Evolutionary conservation across 1,140 invertebrate genomes (phyloP), one percentile per base, ranked within the genome.

Genomic region (Amphibalanus amphitrite): DNA sequence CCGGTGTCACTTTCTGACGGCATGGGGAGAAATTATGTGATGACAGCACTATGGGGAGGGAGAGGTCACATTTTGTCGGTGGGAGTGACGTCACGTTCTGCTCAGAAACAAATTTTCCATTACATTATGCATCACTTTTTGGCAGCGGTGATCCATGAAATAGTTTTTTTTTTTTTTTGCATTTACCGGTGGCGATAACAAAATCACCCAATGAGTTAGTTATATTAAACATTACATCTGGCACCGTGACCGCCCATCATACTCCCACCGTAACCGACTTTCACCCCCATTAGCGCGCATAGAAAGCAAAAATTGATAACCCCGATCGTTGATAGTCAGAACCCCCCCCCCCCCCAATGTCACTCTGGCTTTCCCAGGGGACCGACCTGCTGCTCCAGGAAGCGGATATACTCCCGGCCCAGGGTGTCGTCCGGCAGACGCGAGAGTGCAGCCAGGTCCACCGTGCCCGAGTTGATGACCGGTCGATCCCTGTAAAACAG

Each of bases 1-100:
- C 95, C 6, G 96, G 93, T 25, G 90, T 92, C n/a, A 97, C 92
- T 76, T 90, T 86, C 88, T 91, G 75, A 25, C 82, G 38, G 38
- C 6, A 17, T 17, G 38, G 38, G 17, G 6, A 17, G 38, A 17
- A 8, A 17, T 38, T 17, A 38, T 81, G 71, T 73, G 76, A 74
- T 76, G 77, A 77, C 72, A 73, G 71, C 73, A 65, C 28, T 73
- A 25, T 0, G 30, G 29, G 28, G 70, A 28, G 69, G 29, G 40
- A 69, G 28, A 15, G 20, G 6, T 20, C 25, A 23, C 72, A 69
- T 59, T 15, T 25, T 47, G n/a, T 25, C 40, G 23, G 29, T 6
- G 70, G 4, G 29, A n/a, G 30, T 6, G 38, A 17, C 38, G 38
- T 38, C 38, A 64, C 29, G 29, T 28, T 23, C 67, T 30, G 30